A percentile compares a stretch with the other conserved stretches of the same genome.
Evolutionary conservation across 1,140 invertebrate species (phyloP).

Genomic region (Bombus cullumanus): DNA sequence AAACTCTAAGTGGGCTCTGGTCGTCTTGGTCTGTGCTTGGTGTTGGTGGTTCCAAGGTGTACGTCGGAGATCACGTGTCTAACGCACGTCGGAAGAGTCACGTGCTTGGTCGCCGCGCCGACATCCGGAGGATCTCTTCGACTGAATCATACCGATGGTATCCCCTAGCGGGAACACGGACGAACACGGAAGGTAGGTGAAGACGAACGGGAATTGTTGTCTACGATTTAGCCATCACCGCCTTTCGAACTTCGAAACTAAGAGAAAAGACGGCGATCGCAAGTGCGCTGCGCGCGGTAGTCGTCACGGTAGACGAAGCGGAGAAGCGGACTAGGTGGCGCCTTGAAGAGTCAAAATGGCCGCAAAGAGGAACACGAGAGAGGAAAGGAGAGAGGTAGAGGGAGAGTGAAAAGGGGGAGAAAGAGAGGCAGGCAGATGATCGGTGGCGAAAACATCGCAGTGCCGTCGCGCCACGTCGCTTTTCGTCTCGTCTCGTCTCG

Average conservation of each 20-base stretch:
- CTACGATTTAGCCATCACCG: background rate
- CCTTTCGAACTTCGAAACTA: background rate
- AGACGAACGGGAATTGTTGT: background rate
- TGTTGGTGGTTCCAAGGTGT: constrained; percentile 15
- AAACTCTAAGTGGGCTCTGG: constrained; percentile 49
- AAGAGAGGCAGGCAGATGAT: background rate
- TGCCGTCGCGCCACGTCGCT: constrained; percentile 19
- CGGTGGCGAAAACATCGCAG: constrained; percentile 47
- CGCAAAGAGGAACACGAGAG: constrained; percentile 40
- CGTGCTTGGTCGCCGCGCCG: background rate
- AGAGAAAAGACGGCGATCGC: constrained; percentile 15
- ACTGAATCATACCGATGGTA: too few species aligned
- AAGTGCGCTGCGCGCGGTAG: background rate
- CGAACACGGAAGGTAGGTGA: constrained; percentile 34
- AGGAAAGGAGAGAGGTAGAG: background rate
- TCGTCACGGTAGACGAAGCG: constrained; percentile 54
- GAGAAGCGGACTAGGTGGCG: constrained; percentile 71
- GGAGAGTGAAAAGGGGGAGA: constrained; percentile 1
- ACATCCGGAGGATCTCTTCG: background rate
- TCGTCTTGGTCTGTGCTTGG: background rate
- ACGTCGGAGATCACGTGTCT: constrained; percentile 24
- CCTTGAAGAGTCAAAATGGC: constrained; percentile 72
- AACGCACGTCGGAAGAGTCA: background rate
- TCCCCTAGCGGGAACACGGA: background rate
- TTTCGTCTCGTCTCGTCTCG: background rate